phyloP scores from a whole-genome alignment of 2,113 vertebrate genomes.

The Oreotrochilus melanogaster region DNA sequence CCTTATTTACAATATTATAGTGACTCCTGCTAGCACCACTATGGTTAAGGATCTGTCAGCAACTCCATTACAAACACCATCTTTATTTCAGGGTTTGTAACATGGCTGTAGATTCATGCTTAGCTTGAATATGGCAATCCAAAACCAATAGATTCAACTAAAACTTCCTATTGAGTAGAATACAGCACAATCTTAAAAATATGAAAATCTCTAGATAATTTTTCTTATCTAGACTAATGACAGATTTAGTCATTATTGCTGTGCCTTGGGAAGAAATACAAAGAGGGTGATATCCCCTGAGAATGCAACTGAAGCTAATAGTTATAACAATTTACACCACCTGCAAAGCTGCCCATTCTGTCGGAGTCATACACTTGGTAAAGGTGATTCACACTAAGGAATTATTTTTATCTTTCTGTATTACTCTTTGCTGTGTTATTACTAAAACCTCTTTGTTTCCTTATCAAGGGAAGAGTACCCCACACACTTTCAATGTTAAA shows the following conservation, averaged over 20 bases:
- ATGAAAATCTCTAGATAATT: neutral
- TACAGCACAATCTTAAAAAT: neutral
- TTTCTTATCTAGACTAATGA: neutral
- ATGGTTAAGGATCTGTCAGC: conserved; percentile 50
- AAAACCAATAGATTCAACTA: neutral
- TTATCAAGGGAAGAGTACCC: neutral
- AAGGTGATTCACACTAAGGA: neutral
- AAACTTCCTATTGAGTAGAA: neutral
- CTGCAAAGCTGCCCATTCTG: neutral
- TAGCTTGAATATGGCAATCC: neutral
- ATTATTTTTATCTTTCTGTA: neutral
- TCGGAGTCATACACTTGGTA: neutral
- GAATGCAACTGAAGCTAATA: neutral
- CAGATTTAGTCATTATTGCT: neutral
- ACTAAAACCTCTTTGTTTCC: neutral
- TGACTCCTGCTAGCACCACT: conserved; percentile 17
- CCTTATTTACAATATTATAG: conserved; percentile 76
- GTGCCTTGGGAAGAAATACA: neutral
- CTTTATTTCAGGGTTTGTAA: conserved; percentile 19
- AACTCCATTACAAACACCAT: conserved; percentile 51
- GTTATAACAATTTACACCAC: neutral
- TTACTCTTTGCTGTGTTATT: neutral
- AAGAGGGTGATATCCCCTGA: neutral
- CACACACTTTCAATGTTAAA: neutral
- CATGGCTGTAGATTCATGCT: neutral